These are phyloP conservation scores for Pempheris klunzingeri DNA, from an alignment of 2,797 vertebrate genomes.

Conservation along the genomic window DNA sequence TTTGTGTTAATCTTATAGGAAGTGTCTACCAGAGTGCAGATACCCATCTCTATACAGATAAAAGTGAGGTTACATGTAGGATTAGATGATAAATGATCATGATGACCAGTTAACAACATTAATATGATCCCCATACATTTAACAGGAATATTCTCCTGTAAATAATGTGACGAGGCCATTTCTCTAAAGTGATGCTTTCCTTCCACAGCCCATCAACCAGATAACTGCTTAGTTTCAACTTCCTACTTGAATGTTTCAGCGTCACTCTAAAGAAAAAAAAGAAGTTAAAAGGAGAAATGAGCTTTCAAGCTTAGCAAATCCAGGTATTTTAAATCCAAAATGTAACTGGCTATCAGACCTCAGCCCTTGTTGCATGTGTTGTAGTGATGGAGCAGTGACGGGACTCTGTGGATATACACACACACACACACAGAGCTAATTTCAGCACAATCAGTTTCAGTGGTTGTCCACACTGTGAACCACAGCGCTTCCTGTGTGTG, in stretches of 20 bases:
- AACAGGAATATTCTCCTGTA: too few species aligned
- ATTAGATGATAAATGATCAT: too few species aligned
- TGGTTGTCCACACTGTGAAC: slow-evolving; percentile 40
- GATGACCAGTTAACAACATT: too few species aligned
- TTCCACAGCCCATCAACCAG: background rate
- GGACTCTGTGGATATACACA: too few species aligned
- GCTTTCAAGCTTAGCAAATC: background rate
- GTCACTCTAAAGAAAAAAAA: background rate
- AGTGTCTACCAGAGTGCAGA: too few species aligned
- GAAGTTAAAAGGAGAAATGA: background rate
- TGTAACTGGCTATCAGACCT: background rate
- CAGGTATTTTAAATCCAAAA: background rate
- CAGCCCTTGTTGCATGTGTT: background rate
- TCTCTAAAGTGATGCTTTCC: too few species aligned
- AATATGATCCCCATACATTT: too few species aligned
- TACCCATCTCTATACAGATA: too few species aligned
- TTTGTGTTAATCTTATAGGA: too few species aligned
- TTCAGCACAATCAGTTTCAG: slow-evolving; percentile 34
- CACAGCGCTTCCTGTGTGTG: slow-evolving; percentile 54
- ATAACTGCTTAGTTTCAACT: background rate
- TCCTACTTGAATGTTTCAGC: too few species aligned
- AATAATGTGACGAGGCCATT: too few species aligned
- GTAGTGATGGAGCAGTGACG: background rate
- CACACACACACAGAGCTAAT: background rate
- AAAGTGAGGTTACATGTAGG: too few species aligned